Evolutionary conservation across 2,888 invertebrate genomes (phyloP), one percentile per base, ranked within the genome.

Genomic region (Podabrus alpinus): DNA sequence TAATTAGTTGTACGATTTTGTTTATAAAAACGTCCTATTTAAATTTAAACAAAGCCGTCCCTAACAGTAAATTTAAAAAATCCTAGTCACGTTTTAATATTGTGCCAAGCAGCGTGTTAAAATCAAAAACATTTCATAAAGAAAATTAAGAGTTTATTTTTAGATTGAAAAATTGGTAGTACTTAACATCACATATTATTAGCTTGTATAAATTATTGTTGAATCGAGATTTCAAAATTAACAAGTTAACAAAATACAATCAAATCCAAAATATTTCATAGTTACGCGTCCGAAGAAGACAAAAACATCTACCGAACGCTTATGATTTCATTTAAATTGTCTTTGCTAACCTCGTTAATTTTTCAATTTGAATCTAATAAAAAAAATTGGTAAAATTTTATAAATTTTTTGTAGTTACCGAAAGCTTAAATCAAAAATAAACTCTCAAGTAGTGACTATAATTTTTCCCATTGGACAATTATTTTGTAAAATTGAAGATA

Each of bases 31-130:
- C 16, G 15, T 64, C 45, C 45, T 45, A 45, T 45, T 45, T 45
- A 45, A 45, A 45, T 45, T 45, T 45, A 45, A 45, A 45, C 45
- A 45, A 64, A 64, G 17, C 62, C 62, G 62, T 64, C 62, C 62
- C 45, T 19, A 21, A 64, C 21, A n/a, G 13, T 15, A 72, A 70
- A 60, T 76, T 77, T 71, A 76, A 74, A 80, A 79, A 78, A 78
- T 72, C 80, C 82, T 82, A 82, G 82, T 82, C 82, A 82, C 82
- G 78, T 71, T 79, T 76, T 81, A 76, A 79, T 45, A 45, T 81
- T 81, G 82, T 82, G 82, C 82, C 82, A 82, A 81, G 69, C 68
- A 68, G 72, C 59, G 69, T 25, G 25, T 66, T 69, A 60, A 25
- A 21, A 62, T 45, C n/a, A n/a, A 29, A 29, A 29, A 29, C n/a